These are phyloP conservation scores for Dascillus cervinus DNA, from an alignment of 2,888 invertebrate species.

Conservation along the genomic window DNA sequence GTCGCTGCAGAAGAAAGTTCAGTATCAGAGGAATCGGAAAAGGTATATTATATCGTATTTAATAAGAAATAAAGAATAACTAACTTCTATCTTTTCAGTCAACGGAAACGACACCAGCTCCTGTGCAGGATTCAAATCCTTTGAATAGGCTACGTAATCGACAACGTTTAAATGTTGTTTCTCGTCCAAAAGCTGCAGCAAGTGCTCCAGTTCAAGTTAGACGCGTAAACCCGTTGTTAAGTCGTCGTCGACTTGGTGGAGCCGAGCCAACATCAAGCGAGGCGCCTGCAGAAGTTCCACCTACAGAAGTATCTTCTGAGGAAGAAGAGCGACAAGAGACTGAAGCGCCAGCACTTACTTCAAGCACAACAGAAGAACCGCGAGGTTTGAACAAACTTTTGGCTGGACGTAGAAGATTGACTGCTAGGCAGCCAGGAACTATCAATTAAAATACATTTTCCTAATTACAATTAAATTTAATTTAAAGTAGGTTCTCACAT, in stretches of 20 bases:
- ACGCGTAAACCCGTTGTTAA: constrained; percentile 49
- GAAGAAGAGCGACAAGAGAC: constrained; percentile 25
- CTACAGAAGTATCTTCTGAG: constrained; percentile 19
- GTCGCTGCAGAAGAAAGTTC: constrained; percentile 44
- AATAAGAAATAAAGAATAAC: too few relatives aligned
- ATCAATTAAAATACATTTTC: constrained; percentile 27
- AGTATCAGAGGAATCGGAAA: constrained; percentile 35
- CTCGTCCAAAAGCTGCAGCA: constrained; percentile 43
- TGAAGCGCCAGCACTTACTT: constrained; percentile 24
- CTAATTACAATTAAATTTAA: too few relatives aligned
- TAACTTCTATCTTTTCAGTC: constrained; percentile 18
- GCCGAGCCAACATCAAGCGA: constrained; percentile 30
- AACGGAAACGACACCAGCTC: constrained; percentile 28
- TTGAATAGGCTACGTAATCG: constrained; percentile 39
- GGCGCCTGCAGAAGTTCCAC: constrained; percentile 13
- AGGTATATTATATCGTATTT: constrained; percentile 20
- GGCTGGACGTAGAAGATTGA: constrained; percentile 61
- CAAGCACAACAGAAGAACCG: constrained; percentile 43
- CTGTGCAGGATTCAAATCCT: constrained; percentile 33
- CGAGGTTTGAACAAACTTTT: constrained; percentile 60
- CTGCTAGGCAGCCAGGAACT: constrained; percentile 51
- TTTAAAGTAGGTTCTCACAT: too few relatives aligned
- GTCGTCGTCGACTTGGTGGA: constrained; percentile 44
- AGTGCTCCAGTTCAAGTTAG: constrained; percentile 48
- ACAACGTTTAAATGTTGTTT: constrained; percentile 44